Evolutionary conservation across 2,888 invertebrate genomes (phyloP), one percentile per base, ranked within the genome.

Genomic region (Napeogenes sylphis): DNA sequence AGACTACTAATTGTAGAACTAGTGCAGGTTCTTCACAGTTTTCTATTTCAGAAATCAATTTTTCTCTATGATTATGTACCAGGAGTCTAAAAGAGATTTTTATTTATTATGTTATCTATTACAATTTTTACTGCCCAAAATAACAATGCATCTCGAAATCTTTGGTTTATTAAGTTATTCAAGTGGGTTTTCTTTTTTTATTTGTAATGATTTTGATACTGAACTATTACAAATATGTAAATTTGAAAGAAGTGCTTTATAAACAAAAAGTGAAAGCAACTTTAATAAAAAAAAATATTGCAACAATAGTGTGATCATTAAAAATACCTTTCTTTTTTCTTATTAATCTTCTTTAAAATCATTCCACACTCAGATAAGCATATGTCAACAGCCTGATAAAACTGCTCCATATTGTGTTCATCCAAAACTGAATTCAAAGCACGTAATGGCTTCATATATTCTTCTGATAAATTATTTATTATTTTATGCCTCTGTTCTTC

Each of bases 301-400:
- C 21, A 21, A 21, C 21, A 21, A 21, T 21, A 21, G 21, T 21
- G 21, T 56, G 46, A 47, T 42, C 13, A 30, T 51, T 10, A 63
- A 63, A 83, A 83, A 75, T 75, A 91, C 91, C 88, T 92, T 79
- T 95, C 94, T 78, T 96, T 96, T 80, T 97, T 98, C 82, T 97
- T 98, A 79, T 98, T 98, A 67, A 94, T 92, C 83, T 98, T 98
- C 76, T 95, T 96, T 67, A 97, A 84, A 71, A 96, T 94, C 93
- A 97, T 94, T 65, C 94, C 94, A 79, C 95, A 95, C 58, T 92
- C 89, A 14, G 92, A 86, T 71, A 98, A 86, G 56, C 94, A 93
- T 1, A 92, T 82, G 73, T 98, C 97, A 51, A 95, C 90, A n/a
- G 93, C 91, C 71, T 91, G 90, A 71, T 96, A 92, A 81, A 98